Base-by-base conservation (phyloP, 2,797 vertebrate species). In the Pseudomugil tenellus region DNA sequence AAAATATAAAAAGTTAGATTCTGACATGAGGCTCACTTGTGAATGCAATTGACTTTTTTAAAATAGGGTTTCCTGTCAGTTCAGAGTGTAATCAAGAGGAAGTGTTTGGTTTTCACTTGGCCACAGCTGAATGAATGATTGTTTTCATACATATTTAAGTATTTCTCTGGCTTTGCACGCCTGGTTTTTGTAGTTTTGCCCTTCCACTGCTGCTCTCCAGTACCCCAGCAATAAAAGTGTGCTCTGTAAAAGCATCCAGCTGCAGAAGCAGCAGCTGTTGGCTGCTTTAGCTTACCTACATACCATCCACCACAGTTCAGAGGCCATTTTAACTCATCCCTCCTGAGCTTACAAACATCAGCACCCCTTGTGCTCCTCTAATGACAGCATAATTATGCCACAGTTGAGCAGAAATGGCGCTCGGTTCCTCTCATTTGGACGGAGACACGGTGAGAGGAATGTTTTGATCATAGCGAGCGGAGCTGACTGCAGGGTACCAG, bases 261-360 rank as follows among this genome's bases (percentile, higher is more conserved):
- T 80, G 76, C 67, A 59, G 67, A 52, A 76, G 51, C 68, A 72
- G 57, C 73, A 61, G 65, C 72, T 73, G 59, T 75, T 51, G 54
- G 63, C 78, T 43, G 78, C 80, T 68, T 79, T 77, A 64, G 52
- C 71, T 75, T 70, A 63, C 80, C 67, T 78, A 63, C 69, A 85
- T 79, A 77, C 79, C 74, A 26, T 90, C 89, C 90, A 91, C 89
- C 31, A 65, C 53, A 75, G 87, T 91, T 91, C 89, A 91, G 77
- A 85, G 73, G 82, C 70, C 79, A 67, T 57, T 85, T 89, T 88
- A 89, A 91, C 79, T 92, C 86, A 80, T 88, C 79, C 68, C 70
- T 68, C 69, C 63, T 49, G 72, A 78, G 58, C 71, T 72, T 76
- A 62, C 35, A 71, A 76, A 87, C 72, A 75, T 61, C 80, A 75